Evolutionary conservation across 2,888 invertebrate genomes (phyloP).

Genomic region (Megalurothrips usitatus): DNA sequence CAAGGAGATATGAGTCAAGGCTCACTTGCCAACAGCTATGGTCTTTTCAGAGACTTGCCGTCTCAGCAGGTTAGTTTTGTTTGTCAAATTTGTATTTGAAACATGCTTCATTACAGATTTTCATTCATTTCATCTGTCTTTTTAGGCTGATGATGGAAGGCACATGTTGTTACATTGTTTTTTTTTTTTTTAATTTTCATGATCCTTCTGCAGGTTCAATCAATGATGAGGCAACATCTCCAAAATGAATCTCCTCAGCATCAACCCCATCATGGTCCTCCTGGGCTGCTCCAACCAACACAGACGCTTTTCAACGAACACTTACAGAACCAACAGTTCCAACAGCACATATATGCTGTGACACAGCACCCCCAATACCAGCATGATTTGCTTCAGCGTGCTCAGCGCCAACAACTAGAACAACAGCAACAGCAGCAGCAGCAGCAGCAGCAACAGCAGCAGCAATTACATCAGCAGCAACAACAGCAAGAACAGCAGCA

Average conservation of each 20-base stretch:
- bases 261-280: conserved; percentile 23
- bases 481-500: not conserved
- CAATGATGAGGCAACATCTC: not conserved
- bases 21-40: not conserved
- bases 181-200: not conserved
- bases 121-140: no score
- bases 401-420: not conserved
- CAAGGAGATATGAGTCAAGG: not conserved
- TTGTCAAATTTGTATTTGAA: not conserved
- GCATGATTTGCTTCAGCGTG: not conserved
- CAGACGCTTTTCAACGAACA: conserved; percentile 6
- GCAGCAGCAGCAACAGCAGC: conserved; percentile 16
- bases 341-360: conserved; percentile 1
- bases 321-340: conserved; percentile 10
- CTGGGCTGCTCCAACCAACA: not conserved
- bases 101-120: no score
- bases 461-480: not conserved
- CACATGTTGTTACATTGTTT: no score
- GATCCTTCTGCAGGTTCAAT: not conserved
- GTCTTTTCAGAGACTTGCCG: not conserved
- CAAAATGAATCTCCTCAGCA: conserved; percentile 25
- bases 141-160: no score
- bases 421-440: conserved; percentile 24
- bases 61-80: not conserved
- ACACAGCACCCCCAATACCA: not conserved